Base-by-base conservation (phyloP, 2,113 vertebrate genomes). In the Labeo catla region DNA sequence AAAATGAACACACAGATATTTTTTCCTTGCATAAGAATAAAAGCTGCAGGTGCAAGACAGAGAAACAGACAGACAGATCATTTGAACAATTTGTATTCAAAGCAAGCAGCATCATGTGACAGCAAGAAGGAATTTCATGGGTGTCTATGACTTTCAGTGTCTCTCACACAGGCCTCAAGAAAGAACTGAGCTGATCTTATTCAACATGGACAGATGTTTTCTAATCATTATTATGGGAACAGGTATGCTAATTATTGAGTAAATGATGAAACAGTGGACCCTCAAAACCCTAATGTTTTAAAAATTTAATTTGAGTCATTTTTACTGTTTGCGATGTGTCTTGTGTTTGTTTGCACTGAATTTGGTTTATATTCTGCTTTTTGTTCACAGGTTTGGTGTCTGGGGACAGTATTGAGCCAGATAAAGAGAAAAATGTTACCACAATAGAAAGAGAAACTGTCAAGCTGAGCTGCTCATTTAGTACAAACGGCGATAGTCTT, bases 361-460 rank as follows among this genome's bases (percentile, higher is more conserved):
- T 63, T 63, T 63, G n/a, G 9, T 34, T 28, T 66, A 2, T 34
- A 66, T 66, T 36, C 28, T 34, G 6, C 12, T 36, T 66, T 12
- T 43, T 79, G 8, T 79, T 79, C 52, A 21, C 19, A 79, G 77
- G 77, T 79, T 39, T 79, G 76, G 54, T 79, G 76, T 36, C 52
- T 21, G 76, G 50, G 1, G 19, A 80, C 36, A 80, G 43, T 21
- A 80, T 61, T 43, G 34, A 23, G 16, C 52, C 34, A 45, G 28
- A 76, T 76, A 39, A 80, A 39, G 36, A 77, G 8, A 54, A 66
- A 66, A 15, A 73, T 15, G 6, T 34, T 34, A n/a, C 9, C 36
- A 43, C 43, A 9, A 1, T 11, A 73, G 36, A 45, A 45, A 73
- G 3, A 9, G 34, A n/a, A 73, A 21, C 39, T 43, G 70, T 39